A percentile compares a stretch with the other conserved stretches of the same genome.
Evolutionary conservation across 2,113 vertebrate genomes (phyloP).

Genomic region (Hemichromis elongatus): DNA sequence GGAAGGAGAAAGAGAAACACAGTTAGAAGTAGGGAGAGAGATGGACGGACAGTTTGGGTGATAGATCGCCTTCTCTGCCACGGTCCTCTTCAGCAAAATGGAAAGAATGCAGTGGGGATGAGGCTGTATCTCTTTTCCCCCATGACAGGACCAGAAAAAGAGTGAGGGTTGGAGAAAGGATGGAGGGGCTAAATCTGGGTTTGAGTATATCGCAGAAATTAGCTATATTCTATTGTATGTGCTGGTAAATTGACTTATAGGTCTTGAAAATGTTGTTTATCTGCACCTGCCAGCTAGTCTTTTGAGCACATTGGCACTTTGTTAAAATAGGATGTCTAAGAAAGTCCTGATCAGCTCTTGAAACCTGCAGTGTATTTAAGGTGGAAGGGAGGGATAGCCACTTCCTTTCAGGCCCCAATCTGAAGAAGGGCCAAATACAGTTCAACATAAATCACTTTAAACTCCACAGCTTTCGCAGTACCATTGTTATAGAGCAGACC

Average conservation of each 20-base stretch:
- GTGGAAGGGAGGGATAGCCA: conserved; percentile 55
- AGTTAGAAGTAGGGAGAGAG: conserved; percentile 43
- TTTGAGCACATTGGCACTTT: conserved; percentile 40
- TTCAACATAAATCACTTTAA: conserved; percentile 73
- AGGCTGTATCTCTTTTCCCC: conserved; percentile 40
- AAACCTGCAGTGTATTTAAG: conserved; percentile 15
- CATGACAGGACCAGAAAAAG: conserved; percentile 1
- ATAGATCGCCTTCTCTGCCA: conserved; percentile 49
- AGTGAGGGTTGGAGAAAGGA: conserved; percentile 11
- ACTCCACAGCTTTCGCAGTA: conserved; percentile 63
- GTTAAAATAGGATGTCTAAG: conserved; percentile 22
- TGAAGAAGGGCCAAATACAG: conserved; percentile 75
- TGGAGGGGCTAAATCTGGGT: conserved; percentile 4
- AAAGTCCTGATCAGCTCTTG: conserved; percentile 53
- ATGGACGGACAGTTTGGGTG: conserved; percentile 34
- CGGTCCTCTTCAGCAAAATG: conserved; percentile 41
- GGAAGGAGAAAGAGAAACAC: conserved; percentile 66
- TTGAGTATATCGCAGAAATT: conserved; percentile 17
- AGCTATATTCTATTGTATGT: conserved; percentile 32
- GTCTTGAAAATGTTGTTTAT: conserved; percentile 49
- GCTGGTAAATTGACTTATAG: conserved; percentile 50
- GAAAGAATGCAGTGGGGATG: conserved; percentile 61
- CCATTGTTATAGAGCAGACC: conserved; percentile 77
- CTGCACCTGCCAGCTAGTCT: conserved; percentile 36
- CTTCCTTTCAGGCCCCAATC: conserved; percentile 68